Base-by-base conservation (phyloP, 2,113 vertebrate genomes). In the Chiloscyllium plagiosum region DNA sequence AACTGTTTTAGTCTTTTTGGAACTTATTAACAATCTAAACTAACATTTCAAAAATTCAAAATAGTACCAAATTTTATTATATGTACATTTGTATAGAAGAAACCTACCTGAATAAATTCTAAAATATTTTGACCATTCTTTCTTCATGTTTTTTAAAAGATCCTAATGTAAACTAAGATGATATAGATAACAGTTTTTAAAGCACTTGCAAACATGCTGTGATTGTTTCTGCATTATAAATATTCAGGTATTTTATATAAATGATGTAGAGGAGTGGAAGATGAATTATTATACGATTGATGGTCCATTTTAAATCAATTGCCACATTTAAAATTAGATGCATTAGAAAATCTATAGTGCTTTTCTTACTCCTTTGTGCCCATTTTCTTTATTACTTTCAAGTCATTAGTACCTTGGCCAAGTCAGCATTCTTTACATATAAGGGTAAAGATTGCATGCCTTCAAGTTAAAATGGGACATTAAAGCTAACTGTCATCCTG, bases 141-240 rank as follows among this genome's bases (percentile, higher is more conserved):
- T 69, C 68, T 72, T 19, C n/a, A 17, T 70, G 69, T 83, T 83
- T 83, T 83, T 83, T 50, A 42, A 69, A 95, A 95, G 66, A 26
- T 95, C 47, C 42, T 95, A 72, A 95, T 95, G 94, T 95, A 95
- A 95, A 70, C 42, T 47, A 69, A 68, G 68, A 94, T 72, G 42
- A 50, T 33, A 95, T 52, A 76, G 66, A 47, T 52, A 72, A 50
- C 66, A 92, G 89, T 92, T 93, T 65, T 65, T 66, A 22, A 68
- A 65, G 37, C n/a, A 37, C 33, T 66, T 66, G 4, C 89, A 92
- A 72, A 95, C 72, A 95, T 50, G 42, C 47, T 95, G 93, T 69
- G 37, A 95, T 95, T 52, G 93, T 50, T 72, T 72, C 69, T 52
- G 70, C 89, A 70, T 95, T 7, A 72, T 95, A 52, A 66, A 29